These are phyloP conservation scores for Capitella teleta DNA, from an alignment of 1,140 invertebrate species.

Conservation along the genomic window DNA sequence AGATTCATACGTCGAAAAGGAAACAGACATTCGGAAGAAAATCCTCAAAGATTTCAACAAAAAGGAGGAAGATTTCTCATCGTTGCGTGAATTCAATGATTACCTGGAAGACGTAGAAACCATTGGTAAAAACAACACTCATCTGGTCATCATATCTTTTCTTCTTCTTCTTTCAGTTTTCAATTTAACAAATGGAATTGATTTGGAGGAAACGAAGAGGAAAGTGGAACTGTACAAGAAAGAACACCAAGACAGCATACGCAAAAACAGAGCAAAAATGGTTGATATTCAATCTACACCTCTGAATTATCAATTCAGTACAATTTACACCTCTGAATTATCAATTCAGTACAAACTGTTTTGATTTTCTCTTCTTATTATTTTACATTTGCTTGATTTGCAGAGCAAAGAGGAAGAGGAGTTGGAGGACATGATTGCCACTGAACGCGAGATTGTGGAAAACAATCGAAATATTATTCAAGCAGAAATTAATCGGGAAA, in stretches of 20 bases:
- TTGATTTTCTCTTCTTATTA: neutral
- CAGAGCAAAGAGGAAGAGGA: conserved; percentile 46
- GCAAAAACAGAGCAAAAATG: conserved; percentile 55
- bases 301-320: neutral
- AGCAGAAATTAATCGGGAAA: conserved; percentile 52
- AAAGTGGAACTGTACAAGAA: conserved; percentile 88
- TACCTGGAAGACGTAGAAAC: conserved; percentile 40
- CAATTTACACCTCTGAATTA: no score
- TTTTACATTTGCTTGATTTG: conserved; percentile 5
- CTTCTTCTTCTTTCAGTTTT: conserved; percentile 51
- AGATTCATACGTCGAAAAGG: conserved; percentile 90
- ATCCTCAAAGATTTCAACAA: conserved; percentile 46
- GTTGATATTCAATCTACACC: no score
- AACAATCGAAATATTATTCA: conserved; percentile 50
- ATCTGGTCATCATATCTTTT: neutral
- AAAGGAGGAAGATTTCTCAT: conserved; percentile 32
- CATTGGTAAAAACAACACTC: conserved; percentile 25
- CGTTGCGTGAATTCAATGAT: conserved; percentile 36
- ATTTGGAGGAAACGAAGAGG: conserved; percentile 78
- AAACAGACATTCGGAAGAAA: conserved; percentile 85
- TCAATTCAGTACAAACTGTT: neutral
- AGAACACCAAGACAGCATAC: conserved; percentile 81
- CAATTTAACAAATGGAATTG: conserved; percentile 83
- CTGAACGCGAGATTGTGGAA: conserved; percentile 48
- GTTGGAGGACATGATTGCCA: conserved; percentile 74